Base-by-base conservation (phyloP, 2,113 vertebrate species). In the Hippocampus barbouri region DNA sequence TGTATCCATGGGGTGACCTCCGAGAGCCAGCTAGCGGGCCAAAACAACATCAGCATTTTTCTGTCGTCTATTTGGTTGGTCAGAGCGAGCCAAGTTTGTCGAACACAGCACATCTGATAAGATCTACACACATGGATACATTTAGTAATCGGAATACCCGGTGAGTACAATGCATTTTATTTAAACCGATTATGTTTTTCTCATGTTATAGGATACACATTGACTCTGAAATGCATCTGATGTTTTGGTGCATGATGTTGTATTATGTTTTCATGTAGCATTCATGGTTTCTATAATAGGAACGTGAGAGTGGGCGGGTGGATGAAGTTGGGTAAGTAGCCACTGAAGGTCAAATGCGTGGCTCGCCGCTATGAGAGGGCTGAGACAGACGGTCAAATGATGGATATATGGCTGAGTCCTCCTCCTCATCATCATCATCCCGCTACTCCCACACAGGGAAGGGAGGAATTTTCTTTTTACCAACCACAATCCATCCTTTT, bases 401-500 rank as follows among this genome's bases (percentile, higher is more conserved):
- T 5, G 12, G 63, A 68, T 21, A 45, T 11, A 23, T 5, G 20
- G 64, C 25, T 18, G 64, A 2, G 12, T 63, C 25, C 47, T 23
- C 47, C 25, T 47, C 64, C 41, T 66, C 41, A 7, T 66, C 62
- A 6, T 41, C 43, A 34, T 69, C 73, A 27, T 56, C 75, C 61
- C 27, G n/a, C 27, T 47, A 63, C 61, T 76, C 59, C 70, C 77
- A 53, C 72, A 73, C 74, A 66, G 53, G 66, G 12, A 49, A 72
- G 61, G 73, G 67, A 73, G 79, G 70, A 84, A 78, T 66, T 63
- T 61, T 68, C 41, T 63, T 61, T 68, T 41, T 71, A 80, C 85
- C 59, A 60, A 84, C 82, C 82, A 79, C 85, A 88, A 89, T 88
- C 82, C 74, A 88, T 88, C 78, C 78, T 82, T 80, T 80, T 77